A percentile compares a stretch with the other conserved stretches of the same genome.
Conservation (phyloP, 2,113 vertebrate genomes). For the Anolis carolinensis region DNA sequence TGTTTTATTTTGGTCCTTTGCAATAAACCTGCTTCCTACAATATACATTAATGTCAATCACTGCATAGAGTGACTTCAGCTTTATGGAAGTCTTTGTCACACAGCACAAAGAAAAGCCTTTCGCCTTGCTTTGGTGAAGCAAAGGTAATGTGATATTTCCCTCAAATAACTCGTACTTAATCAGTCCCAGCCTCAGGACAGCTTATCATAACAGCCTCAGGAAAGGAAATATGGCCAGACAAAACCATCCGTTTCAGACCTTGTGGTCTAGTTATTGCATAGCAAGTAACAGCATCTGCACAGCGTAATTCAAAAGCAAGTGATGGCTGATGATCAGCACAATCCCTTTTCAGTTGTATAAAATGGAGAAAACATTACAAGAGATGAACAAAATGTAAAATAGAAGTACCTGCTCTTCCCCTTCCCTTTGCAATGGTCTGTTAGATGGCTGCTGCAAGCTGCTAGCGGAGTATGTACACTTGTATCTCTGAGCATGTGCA, state of each 20-base stretch:
- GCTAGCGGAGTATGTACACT: constrained; percentile 60
- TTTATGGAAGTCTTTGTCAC: constrained; percentile 10
- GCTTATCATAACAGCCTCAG: neutral
- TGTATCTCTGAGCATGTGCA: constrained; percentile 73
- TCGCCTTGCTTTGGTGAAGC: neutral
- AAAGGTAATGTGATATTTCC: constrained; percentile 17
- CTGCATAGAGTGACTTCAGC: neutral
- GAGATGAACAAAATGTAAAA: constrained; percentile 53
- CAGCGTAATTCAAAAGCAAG: constrained; percentile 25
- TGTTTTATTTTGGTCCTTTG: neutral
- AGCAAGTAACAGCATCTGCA: neutral
- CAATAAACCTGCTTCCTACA: constrained; percentile 10
- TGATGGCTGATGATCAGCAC: neutral
- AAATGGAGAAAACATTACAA: constrained; percentile 48
- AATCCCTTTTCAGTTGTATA: constrained; percentile 2
- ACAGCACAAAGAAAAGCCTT: neutral
- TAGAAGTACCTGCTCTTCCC: constrained; percentile 66
- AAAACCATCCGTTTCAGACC: constrained; percentile 20
- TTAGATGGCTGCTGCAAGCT: constrained; percentile 74
- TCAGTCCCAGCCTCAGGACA: neutral
- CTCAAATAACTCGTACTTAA: neutral
- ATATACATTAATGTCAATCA: constrained; percentile 11
- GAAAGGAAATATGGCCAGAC: neutral
- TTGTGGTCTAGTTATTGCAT: constrained; percentile 8
- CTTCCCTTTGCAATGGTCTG: constrained; percentile 66